Base-by-base conservation (phyloP, 2,797 vertebrate species). In the Eutrigla gurnardus region DNA sequence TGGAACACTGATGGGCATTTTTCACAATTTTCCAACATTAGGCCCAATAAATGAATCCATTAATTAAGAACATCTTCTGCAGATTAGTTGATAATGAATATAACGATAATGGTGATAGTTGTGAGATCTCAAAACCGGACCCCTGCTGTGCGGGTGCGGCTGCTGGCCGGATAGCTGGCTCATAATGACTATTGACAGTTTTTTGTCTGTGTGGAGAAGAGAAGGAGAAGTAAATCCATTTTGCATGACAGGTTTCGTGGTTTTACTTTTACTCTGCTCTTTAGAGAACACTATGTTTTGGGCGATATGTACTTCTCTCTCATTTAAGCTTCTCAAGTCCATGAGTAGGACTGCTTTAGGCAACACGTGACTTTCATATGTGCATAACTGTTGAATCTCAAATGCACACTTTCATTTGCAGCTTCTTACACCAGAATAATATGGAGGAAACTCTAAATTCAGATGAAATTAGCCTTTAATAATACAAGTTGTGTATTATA, bases 111-210 rank as follows among this genome's bases (percentile, higher is more conserved):
- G 2, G 25, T 25, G 25, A 25, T 25, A 25, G 25, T 25, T 25
- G 25, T 8, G 59, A 78, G 45, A 17, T 61, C 33, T 49, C 6
- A 15, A 25, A 50, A 52, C 39, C 47, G 68, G 61, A 50, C 47
- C 58, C 59, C 60, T 17, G 72, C 67, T 70, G 80, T 53, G 73
- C 58, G 65, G 70, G 60, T 59, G 65, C 2, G 33, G 46, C 55
- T 42, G 18, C 39, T 73, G 74, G 36, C 25, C 8, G 18, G 53
- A 46, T 55, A 68, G 55, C 57, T 50, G 68, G 55, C 57, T 54
- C 8, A 1, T 69, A 61, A 75, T 8, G 43, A 71, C 17, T 85
- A 71, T 71, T 70, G 80, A 78, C 81, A 73, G 32, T 46, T 50
- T 77, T 83, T 57, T 18, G 40, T 78, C 57, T 43, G 57, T 6